Evolutionary conservation across 2,797 vertebrate species (phyloP).

Genomic region (Pithecia hirsuta): DNA sequence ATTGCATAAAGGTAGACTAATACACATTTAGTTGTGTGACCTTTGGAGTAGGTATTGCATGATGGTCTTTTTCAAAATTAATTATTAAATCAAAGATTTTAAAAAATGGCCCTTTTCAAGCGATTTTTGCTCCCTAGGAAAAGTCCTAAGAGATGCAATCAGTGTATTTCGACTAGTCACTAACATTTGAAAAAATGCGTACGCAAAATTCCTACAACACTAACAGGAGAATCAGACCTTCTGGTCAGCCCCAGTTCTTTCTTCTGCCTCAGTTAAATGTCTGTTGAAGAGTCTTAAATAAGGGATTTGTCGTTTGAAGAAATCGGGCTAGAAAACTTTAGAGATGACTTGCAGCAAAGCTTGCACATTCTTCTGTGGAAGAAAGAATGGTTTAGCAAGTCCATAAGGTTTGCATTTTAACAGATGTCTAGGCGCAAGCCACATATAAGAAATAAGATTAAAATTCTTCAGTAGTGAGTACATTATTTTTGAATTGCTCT

Average conservation of each 20-base stretch:
- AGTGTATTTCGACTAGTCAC: not conserved
- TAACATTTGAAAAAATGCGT: not conserved
- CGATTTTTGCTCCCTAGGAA: not conserved
- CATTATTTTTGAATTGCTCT: conserved; percentile 7
- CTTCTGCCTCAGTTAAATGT: not conserved
- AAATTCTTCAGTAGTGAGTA: not conserved
- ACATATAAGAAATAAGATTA: conserved; percentile 42
- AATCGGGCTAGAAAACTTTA: not conserved
- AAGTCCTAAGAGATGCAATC: not conserved
- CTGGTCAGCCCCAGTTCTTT: not conserved
- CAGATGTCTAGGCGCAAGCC: not conserved
- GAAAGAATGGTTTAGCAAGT: conserved; percentile 38
- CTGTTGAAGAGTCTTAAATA: not conserved
- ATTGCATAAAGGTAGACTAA: not conserved
- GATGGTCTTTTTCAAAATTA: not conserved
- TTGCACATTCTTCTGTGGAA: not conserved
- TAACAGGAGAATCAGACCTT: not conserved
- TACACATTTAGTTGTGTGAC: not conserved
- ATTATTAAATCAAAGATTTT: not conserved
- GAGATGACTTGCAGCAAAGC: not conserved
- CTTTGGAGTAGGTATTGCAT: not conserved
- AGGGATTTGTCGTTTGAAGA: not conserved
- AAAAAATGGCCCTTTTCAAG: not conserved
- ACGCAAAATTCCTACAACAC: not conserved
- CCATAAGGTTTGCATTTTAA: not conserved